Conservation (phyloP, 2,113 vertebrate species). For the Etia nguti region DNA sequence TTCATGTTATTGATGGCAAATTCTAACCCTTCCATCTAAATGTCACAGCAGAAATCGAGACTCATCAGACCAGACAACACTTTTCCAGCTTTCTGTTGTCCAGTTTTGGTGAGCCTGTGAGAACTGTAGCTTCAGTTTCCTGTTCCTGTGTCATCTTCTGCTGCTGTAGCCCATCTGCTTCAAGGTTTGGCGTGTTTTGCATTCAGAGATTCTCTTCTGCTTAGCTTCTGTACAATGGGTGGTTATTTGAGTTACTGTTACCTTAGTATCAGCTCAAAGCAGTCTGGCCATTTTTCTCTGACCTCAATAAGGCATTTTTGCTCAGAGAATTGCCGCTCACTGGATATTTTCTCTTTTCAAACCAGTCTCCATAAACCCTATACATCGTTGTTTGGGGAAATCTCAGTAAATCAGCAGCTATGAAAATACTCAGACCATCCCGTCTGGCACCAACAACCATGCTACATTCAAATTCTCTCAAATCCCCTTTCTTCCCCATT, state of each 20-base stretch:
- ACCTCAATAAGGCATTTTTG: background rate
- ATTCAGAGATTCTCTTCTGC: background rate
- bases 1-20: background rate
- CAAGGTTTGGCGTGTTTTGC: fast-evolving
- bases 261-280: background rate
- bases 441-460: background rate
- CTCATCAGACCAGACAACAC: background rate
- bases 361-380: background rate
- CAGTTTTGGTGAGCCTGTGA: background rate
- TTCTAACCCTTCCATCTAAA: background rate
- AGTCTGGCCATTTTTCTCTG: background rate
- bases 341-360: too few species aligned
- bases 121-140: background rate
- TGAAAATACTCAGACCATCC: background rate
- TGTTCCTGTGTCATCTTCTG: background rate
- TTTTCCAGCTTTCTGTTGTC: fast-evolving
- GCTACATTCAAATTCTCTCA: background rate
- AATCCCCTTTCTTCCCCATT: background rate
- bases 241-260: background rate
- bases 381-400: fast-evolving
- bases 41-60: fast-evolving
- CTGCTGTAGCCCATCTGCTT: background rate
- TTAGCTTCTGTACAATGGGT: fast-evolving
- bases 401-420: background rate
- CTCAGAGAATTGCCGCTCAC: background rate